These are phyloP conservation scores for Gadus macrocephalus DNA, from an alignment of 2,113 vertebrate species.

Conservation along the genomic window DNA sequence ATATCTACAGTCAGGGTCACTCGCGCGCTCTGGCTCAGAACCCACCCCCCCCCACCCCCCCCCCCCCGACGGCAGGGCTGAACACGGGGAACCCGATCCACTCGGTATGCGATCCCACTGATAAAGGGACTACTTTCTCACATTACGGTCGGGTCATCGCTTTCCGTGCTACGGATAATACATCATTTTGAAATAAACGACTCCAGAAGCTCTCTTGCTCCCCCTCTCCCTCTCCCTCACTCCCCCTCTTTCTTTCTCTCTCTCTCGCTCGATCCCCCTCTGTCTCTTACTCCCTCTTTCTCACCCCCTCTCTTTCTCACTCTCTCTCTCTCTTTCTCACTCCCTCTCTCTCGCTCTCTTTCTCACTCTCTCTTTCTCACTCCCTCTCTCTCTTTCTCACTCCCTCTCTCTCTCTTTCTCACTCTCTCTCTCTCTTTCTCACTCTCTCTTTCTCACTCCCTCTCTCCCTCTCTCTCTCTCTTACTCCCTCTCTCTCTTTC, in stretches of 20 bases:
- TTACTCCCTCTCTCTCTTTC: no score
- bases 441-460: no score
- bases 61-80: constrained; percentile 25
- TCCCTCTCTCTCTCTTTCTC: no score
- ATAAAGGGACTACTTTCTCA: constrained; percentile 40
- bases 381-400: no score
- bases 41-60: constrained; percentile 17
- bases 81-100: constrained; percentile 46
- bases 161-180: constrained; percentile 40
- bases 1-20: constrained; percentile 66
- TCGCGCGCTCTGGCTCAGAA: constrained; percentile 42
- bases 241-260: no score
- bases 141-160: constrained; percentile 35
- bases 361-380: no score
- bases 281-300: no score
- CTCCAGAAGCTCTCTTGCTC: constrained; percentile 5
- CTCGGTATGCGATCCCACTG: constrained; percentile 28
- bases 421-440: constrained; percentile 23
- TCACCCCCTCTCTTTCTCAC: constrained; percentile 9
- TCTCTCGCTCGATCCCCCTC: constrained; percentile 8
- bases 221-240: no score
- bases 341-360: no score
- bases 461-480: no score
- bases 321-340: no score
- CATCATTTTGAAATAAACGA: constrained; percentile 27